Evolutionary conservation across 2,113 vertebrate species (phyloP).

Genomic region (Gallinago undulata): DNA sequence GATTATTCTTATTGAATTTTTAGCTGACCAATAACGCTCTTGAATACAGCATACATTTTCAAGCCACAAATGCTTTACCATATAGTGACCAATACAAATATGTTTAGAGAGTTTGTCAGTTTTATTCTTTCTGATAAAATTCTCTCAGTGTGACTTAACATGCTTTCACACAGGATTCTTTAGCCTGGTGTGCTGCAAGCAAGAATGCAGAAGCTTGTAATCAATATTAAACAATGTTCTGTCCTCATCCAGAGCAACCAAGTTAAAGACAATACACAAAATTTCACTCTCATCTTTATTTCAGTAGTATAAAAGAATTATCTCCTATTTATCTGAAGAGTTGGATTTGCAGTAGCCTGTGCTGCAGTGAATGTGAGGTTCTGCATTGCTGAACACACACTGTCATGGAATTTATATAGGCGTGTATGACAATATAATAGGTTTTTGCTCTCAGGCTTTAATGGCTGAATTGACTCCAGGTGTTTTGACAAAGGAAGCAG

Average conservation of each 20-base stretch:
- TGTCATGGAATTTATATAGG: not conserved
- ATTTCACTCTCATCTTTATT: not conserved
- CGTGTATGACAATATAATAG: not conserved
- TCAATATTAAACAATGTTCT: not conserved
- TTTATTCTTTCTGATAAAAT: not conserved
- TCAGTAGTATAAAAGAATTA: not conserved
- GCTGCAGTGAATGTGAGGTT: not conserved
- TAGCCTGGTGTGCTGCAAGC: not conserved
- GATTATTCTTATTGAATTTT: not conserved
- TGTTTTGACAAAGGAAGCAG: not conserved
- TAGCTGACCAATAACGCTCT: not conserved
- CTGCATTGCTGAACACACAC: not conserved
- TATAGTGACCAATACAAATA: not conserved
- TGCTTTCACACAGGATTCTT: not conserved
- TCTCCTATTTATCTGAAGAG: not conserved
- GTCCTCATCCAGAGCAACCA: not conserved
- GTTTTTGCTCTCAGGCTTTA: not conserved
- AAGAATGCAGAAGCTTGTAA: not conserved
- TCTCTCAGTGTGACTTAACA: not conserved
- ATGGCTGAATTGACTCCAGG: not conserved
- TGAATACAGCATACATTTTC: not conserved
- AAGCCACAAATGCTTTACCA: not conserved
- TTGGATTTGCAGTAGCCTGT: not conserved
- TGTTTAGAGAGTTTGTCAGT: not conserved
- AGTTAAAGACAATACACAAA: not conserved